Conservation (phyloP, 2,888 invertebrate genomes). For the Prosapia bicincta region DNA sequence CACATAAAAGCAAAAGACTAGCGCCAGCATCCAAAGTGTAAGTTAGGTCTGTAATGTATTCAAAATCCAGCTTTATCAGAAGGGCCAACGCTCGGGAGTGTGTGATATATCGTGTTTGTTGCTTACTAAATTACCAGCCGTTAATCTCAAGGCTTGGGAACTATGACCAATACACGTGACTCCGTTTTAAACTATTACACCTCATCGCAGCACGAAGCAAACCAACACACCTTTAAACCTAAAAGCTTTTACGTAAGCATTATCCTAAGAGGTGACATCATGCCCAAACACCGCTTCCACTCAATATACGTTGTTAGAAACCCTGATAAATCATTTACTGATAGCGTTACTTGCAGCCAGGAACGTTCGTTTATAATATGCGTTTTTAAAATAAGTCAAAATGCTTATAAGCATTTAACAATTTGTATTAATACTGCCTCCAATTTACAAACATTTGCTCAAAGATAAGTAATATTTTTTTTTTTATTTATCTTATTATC, state of each 20-base stretch:
- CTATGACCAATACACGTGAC: not conserved
- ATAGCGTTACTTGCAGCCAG: not conserved
- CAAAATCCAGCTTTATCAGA: not conserved
- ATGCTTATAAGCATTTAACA: too few species aligned
- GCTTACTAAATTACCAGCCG: not conserved
- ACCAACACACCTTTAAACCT: constrained; percentile 1
- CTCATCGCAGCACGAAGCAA: not conserved
- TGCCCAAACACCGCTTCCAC: not conserved
- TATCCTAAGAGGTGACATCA: not conserved
- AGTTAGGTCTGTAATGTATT: not conserved
- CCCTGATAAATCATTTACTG: not conserved
- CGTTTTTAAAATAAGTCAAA: too few species aligned
- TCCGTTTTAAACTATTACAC: not conserved
- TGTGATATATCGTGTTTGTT: not conserved
- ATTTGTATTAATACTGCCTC: too few species aligned
- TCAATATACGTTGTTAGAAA: not conserved
- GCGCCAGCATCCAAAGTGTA: too few species aligned
- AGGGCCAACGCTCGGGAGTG: too few species aligned
- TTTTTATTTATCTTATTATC: too few species aligned
- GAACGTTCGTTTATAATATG: too few species aligned
- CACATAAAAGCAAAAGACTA: too few species aligned
- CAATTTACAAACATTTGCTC: too few species aligned
- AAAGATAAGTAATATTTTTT: too few species aligned
- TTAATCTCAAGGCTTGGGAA: not conserved
- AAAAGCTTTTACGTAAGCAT: not conserved